phyloP scores from a whole-genome alignment of 2,113 vertebrate species.

The Pomatorhinus ruficollis region DNA sequence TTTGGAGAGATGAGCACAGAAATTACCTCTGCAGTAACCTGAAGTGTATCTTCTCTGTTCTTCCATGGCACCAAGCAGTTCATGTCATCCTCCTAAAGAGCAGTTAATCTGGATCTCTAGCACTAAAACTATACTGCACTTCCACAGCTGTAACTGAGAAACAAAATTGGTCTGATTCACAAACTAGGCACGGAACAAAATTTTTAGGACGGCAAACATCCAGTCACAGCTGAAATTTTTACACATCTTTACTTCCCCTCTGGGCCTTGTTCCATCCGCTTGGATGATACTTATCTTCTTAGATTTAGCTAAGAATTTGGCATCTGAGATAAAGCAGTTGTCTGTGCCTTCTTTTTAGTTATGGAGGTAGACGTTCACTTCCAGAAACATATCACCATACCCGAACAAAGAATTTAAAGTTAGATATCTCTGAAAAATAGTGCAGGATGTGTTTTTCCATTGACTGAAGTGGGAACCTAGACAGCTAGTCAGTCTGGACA shows the following conservation, averaged over 20 bases:
- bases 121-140: background rate
- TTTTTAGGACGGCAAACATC: background rate
- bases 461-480: background rate
- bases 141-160: background rate
- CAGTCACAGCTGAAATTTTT: background rate
- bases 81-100: background rate
- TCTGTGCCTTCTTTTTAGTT: background rate
- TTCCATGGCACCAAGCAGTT: background rate
- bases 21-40: background rate
- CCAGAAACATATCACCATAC: background rate
- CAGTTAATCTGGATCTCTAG: background rate
- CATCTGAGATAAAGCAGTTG: background rate
- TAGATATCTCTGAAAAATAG: background rate
- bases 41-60: background rate
- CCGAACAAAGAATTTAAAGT: background rate
- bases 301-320: background rate
- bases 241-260: background rate
- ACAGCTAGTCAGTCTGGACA: background rate
- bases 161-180: background rate
- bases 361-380: background rate
- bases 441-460: background rate
- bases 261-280: background rate
- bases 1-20: background rate
- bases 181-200: background rate
- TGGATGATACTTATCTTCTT: background rate